phyloP scores from a whole-genome alignment of 2,888 invertebrate genomes.

The Xestia sexstrigata region DNA sequence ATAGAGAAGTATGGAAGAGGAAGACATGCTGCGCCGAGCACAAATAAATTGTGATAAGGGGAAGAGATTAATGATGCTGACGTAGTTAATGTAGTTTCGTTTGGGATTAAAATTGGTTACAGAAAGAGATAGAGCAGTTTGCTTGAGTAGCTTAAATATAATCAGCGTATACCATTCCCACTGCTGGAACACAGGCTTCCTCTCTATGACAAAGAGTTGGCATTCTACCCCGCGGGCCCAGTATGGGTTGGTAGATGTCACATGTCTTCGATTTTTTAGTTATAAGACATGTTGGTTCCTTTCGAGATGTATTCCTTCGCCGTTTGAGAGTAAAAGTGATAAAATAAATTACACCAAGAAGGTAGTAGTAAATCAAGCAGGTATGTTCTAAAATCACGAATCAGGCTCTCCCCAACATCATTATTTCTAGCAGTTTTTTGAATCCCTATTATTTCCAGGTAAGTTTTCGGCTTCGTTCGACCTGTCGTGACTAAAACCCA shows the following conservation, averaged over 20 bases:
- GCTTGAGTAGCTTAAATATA: background rate
- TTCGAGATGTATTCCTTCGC: background rate
- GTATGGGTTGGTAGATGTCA: background rate
- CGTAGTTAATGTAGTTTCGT: background rate
- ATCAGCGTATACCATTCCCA: background rate
- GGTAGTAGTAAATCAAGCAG: no score
- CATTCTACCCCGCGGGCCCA: background rate
- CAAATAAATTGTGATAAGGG: no score
- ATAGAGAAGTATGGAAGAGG: no score
- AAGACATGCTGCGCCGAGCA: no score
- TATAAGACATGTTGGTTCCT: no score
- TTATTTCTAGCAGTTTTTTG: background rate
- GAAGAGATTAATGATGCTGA: background rate
- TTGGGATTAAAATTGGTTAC: background rate
- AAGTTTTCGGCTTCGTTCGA: background rate
- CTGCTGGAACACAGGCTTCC: background rate
- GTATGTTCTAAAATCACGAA: background rate
- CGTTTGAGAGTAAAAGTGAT: background rate
- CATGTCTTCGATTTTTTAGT: background rate
- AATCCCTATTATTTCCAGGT: background rate
- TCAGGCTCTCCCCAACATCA: background rate
- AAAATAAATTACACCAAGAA: background rate
- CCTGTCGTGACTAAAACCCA: constrained; percentile 31
- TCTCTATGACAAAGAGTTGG: background rate
- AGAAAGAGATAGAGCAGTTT: background rate